Evolutionary conservation across 2,797 vertebrate genomes (phyloP).

Genomic region (Sebastes hubbsi): DNA sequence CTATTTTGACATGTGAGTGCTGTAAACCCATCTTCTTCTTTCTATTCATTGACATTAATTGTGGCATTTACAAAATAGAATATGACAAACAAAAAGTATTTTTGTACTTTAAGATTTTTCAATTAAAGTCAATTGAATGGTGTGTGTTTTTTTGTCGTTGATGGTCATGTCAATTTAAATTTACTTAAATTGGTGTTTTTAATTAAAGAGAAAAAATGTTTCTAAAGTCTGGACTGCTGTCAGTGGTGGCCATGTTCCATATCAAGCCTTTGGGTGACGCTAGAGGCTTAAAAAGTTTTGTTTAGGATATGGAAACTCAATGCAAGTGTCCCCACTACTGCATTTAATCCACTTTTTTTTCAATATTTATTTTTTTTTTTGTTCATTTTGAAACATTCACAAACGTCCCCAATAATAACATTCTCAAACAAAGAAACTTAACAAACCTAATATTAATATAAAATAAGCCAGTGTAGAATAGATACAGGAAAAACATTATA

Average conservation of each 20-base stretch:
- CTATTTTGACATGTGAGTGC: slow-evolving; percentile 3
- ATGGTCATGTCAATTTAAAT: neutral
- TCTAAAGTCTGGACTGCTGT: neutral
- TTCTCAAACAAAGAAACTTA: too few relatives aligned
- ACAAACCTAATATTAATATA: too few relatives aligned
- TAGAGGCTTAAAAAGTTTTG: neutral
- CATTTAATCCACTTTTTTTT: neutral
- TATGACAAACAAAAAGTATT: slow-evolving; percentile 39
- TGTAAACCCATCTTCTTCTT: neutral
- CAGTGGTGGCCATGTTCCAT: neutral
- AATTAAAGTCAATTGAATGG: slow-evolving; percentile 63
- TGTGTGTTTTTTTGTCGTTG: neutral
- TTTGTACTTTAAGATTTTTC: slow-evolving; percentile 68
- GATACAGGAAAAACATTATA: too few relatives aligned
- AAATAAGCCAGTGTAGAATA: too few relatives aligned
- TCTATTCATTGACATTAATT: slow-evolving; percentile 42
- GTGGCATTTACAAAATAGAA: neutral
- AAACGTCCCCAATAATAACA: too few relatives aligned
- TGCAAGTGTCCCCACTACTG: neutral
- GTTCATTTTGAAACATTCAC: too few relatives aligned
- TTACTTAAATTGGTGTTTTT: neutral
- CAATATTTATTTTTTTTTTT: too few relatives aligned
- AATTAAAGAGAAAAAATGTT: neutral
- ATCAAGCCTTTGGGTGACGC: slow-evolving; percentile 37
- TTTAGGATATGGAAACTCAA: neutral